Base-by-base conservation (phyloP, 2,113 vertebrate genomes). In the Pelvicachromis taeniatus region DNA sequence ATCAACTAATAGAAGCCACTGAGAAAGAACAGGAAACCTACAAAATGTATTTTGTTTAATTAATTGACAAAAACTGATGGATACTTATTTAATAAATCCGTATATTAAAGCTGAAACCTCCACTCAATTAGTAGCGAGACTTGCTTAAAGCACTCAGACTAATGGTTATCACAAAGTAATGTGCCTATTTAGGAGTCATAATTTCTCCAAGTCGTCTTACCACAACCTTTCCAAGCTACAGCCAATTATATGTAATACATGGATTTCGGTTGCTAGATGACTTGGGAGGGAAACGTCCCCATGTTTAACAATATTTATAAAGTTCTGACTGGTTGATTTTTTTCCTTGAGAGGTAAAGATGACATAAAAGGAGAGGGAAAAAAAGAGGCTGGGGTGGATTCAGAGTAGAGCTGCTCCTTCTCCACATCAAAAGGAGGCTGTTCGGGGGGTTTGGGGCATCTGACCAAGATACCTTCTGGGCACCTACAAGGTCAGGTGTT, bases 251-350 rank as follows among this genome's bases (percentile, higher is more conserved):
- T 14, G 0, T 56, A 26, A 26, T 56, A 56, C 54, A 26, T 7
- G 6, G 54, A 14, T 56, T 12, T 17, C 31, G 56, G 14, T 59
- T 59, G 10, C 40, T 48, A 73, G 5, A 73, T 31, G 31, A 50
- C 16, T 12, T 19, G 26, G 0, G 0, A 0, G 42, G 6, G 9
- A 29, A 73, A 16, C 26, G 12, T 50, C 16, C 68, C 68, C 45
- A 50, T 50, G 26, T 31, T 50, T 75, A 50, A 75, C 68, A 0
- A 4, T 53, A 4, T 31, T 11, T 31, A 19, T 0, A 50, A 75
- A 50, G 16, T 50, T 31, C 16, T 75, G 10, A 7, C 0, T 75
- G 42, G 0, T 26, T 26, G 26, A 26, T 26, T 26, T 26, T n/a
- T 45, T 68, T 68, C 38, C 8, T 68, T 68, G 23, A 70, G 40